Percentiles rank a stretch among this genome's conserved stretches.
Evolutionary conservation across 35 echinoderm and acorn worm genomes (phyloP).

Genomic region (Heliocidaris erythrogramma): DNA sequence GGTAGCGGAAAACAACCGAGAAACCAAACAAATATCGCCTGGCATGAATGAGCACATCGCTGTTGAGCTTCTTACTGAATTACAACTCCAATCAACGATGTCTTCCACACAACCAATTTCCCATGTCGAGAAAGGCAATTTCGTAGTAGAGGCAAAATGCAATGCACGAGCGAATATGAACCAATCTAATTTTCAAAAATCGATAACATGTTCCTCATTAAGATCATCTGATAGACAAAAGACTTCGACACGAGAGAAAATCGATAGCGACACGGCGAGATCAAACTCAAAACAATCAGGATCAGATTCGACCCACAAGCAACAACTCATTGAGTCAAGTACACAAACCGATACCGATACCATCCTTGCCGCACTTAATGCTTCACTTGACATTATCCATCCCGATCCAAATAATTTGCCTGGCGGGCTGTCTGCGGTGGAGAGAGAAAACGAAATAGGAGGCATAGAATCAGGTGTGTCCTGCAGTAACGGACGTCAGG

Average conservation of each 20-base stretch:
- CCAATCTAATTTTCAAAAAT: not conserved
- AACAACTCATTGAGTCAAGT: not conserved
- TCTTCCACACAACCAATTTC: not conserved
- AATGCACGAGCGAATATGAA: not conserved
- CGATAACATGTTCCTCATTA: not conserved
- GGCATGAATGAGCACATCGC: not conserved
- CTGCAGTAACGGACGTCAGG: not conserved
- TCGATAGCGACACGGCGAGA: not conserved
- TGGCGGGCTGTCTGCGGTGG: not conserved
- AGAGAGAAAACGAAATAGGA: not conserved
- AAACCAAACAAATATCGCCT: not conserved
- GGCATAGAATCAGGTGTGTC: not conserved
- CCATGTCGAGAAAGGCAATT: not conserved
- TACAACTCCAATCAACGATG: not conserved
- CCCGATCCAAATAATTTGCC: not conserved
- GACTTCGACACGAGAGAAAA: not conserved
- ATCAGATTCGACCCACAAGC: not conserved
- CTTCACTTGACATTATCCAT: not conserved
- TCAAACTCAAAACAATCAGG: not conserved
- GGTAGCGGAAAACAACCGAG: not conserved
- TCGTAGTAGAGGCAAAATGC: not conserved
- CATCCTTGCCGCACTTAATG: not conserved
- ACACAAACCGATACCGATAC: not conserved
- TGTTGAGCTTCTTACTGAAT: not conserved
- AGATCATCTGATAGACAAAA: not conserved